A percentile compares a stretch with the other conserved stretches of the same genome.
Conservation (phyloP, 2,797 vertebrate species). For the Distichodus sexfasciatus region DNA sequence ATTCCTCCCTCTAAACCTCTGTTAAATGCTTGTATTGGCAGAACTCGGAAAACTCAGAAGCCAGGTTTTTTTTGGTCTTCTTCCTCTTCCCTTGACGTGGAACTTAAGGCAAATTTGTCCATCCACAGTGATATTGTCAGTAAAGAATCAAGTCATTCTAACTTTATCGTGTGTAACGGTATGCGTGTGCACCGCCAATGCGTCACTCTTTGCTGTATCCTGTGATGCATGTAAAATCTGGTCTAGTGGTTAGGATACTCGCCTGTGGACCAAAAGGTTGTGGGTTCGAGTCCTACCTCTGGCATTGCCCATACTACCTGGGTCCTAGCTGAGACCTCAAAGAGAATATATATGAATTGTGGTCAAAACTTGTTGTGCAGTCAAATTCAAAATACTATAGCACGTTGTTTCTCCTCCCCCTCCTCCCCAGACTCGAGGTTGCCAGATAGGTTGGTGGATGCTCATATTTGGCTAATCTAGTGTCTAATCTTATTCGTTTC, state of each 20-base stretch:
- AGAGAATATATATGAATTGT: too few species aligned
- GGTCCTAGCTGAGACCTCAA: too few species aligned
- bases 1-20: conserved; percentile 66
- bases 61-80: conserved; percentile 49
- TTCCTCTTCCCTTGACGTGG: conserved; percentile 26
- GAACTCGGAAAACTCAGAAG: conserved; percentile 51
- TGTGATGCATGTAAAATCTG: neutral
- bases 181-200: neutral
- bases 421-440: too few species aligned
- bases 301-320: too few species aligned
- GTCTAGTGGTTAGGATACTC: too few species aligned
- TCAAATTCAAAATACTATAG: too few species aligned
- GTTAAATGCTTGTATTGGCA: conserved; percentile 73
- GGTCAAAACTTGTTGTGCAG: neutral
- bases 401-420: too few species aligned
- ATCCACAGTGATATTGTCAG: conserved; percentile 19
- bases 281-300: too few species aligned
- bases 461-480: too few species aligned
- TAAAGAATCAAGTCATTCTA: neutral
- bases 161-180: neutral
- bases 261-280: too few species aligned
- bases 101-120: neutral
- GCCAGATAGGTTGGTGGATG: too few species aligned
- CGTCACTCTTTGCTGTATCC: neutral
- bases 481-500: too few species aligned